Evolutionary conservation across 2,113 vertebrate genomes (phyloP).

Genomic region (Bufo gargarizans): DNA sequence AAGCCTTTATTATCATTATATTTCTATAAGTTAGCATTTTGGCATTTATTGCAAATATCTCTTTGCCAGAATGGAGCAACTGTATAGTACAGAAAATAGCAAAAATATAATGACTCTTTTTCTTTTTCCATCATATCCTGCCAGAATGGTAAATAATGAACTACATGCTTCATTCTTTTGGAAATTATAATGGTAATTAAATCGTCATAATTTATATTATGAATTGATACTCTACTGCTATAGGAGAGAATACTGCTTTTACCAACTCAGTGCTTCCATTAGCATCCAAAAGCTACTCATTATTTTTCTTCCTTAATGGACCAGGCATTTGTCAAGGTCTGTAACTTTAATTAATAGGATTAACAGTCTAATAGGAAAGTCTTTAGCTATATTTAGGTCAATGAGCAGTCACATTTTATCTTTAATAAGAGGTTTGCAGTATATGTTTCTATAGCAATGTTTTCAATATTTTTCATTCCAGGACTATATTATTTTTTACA

Average conservation of each 20-base stretch:
- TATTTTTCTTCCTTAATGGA: constrained; percentile 48
- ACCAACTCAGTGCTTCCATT: constrained; percentile 52
- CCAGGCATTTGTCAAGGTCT: constrained; percentile 52
- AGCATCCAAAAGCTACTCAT: constrained; percentile 45
- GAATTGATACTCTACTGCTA: constrained; percentile 17
- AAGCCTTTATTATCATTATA: too few relatives aligned
- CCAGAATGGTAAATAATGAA: constrained; percentile 44
- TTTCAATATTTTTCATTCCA: background rate
- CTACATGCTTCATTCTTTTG: constrained; percentile 27
- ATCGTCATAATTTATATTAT: constrained; percentile 47
- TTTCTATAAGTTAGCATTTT: too few relatives aligned
- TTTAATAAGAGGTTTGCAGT: constrained; percentile 23
- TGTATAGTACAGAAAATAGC: background rate
- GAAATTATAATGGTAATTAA: constrained; percentile 50
- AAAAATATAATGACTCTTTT: constrained; percentile 18
- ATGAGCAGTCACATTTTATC: constrained; percentile 44
- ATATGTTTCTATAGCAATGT: background rate
- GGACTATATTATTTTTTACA: background rate
- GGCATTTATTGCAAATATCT: too few relatives aligned
- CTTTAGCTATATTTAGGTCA: constrained; percentile 48
- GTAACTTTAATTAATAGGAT: constrained; percentile 55
- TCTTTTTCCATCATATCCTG: background rate
- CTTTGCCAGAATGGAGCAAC: background rate
- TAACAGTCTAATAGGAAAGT: constrained; percentile 37
- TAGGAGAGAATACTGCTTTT: constrained; percentile 33